These are phyloP conservation scores for Anthopleura sola DNA, from an alignment of 64 coral and sea anemone species.

Conservation along the genomic window DNA sequence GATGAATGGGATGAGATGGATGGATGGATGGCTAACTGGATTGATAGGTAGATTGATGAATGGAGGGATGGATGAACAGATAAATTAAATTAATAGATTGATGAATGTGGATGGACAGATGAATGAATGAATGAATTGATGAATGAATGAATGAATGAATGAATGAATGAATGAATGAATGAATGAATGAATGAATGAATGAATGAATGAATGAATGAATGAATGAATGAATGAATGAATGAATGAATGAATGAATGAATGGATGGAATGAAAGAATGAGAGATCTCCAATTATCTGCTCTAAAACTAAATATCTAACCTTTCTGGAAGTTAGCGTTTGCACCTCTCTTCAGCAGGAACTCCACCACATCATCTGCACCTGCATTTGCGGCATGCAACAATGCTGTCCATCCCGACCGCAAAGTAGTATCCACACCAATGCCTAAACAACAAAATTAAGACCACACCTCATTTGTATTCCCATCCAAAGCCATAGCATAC, in stretches of 20 bases:
- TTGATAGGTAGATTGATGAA: too few relatives aligned
- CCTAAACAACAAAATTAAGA: conserved; percentile 30
- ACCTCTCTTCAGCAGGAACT: conserved; percentile 59
- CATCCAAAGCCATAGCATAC: background rate
- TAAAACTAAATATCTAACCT: conserved; percentile 41
- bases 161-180: too few relatives aligned
- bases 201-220: too few relatives aligned
- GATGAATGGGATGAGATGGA: too few relatives aligned
- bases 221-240: background rate
- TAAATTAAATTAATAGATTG: too few relatives aligned
- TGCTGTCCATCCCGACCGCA: conserved; percentile 90
- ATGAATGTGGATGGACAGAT: too few relatives aligned
- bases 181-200: too few relatives aligned
- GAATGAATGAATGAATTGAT: too few relatives aligned
- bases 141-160: too few relatives aligned
- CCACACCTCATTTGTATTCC: background rate
- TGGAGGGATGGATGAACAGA: too few relatives aligned
- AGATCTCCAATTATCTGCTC: too few relatives aligned
- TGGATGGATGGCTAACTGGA: too few relatives aligned
- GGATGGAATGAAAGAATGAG: background rate
- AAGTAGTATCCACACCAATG: conserved; percentile 57
- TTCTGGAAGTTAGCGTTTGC: conserved; percentile 96
- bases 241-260: background rate
- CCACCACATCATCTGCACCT: conserved; percentile 52
- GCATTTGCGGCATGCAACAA: conserved; percentile 76